Base-by-base conservation (phyloP, 2,113 vertebrate species). In the Myxocyprinus asiaticus region DNA sequence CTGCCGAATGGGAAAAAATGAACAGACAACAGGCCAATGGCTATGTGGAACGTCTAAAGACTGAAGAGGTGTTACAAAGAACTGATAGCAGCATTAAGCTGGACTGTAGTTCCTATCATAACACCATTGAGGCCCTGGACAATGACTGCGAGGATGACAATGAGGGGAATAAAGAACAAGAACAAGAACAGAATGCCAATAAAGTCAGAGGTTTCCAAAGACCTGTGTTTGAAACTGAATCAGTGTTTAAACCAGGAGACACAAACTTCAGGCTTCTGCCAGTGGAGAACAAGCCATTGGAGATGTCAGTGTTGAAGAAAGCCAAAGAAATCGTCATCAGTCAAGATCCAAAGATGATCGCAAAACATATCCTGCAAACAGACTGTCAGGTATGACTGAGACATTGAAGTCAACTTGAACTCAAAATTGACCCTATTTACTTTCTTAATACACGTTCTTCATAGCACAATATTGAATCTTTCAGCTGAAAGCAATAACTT, bases 231-330 rank as follows among this genome's bases (percentile, higher is more conserved):
- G 97, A 99, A 89, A 95, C 77, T 0, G 88, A 87, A 75, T 99
- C 98, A 0, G 86, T 87, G 6, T 99, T 98, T 89, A 91, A 86
- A 79, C 97, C 96, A 0, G 92, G 93, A 0, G 93, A 97, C 80
- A 95, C 95, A n/a, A 81, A 91, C 33, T 96, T 96, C 0, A 92
- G 91, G 68, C 93, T 99, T 33, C 93, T 99, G 76, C 94, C 95
- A 6, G 42, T 87, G 0, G 95, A 98, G 88, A 99, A 99, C 91
- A 99, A 96, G 82, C 98, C 98, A 3, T 87, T 99, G 90, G 98
- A 99, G 87, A 96, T 90, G 59, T 85, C 87, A 0, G 94, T 98
- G 76, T 88, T 99, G 87, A 97, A 92, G 90, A 94, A 74, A 75
- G 92, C 94, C 9, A 99, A 99, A 85, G 96, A 98, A 84, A 89